phyloP scores from a whole-genome alignment of 1,140 invertebrate species.

The Lepeophtheirus salmonis region DNA sequence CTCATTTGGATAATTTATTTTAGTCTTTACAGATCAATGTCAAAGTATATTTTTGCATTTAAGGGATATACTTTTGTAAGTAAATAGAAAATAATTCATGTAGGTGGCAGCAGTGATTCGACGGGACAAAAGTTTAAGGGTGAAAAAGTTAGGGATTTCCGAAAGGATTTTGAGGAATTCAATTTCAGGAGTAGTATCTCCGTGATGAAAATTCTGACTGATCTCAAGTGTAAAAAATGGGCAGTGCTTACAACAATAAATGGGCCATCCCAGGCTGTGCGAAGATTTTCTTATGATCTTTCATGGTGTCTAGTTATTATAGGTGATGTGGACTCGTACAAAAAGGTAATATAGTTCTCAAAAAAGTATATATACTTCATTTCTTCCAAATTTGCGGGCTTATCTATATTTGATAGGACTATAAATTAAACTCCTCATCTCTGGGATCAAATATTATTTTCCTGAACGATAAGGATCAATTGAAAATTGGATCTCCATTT shows the following conservation, averaged over 20 bases:
- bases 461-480: conserved; percentile 15
- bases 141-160: background rate
- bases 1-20: too few relatives aligned
- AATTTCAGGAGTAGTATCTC: background rate
- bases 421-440: background rate
- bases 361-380: too few relatives aligned
- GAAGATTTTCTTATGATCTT: background rate
- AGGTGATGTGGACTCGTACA: background rate
- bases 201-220: background rate
- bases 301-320: background rate
- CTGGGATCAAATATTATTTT: conserved; percentile 6
- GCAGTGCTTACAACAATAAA: background rate
- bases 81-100: too few relatives aligned
- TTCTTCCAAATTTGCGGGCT: too few relatives aligned
- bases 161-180: background rate
- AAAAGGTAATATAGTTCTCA: background rate
- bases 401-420: background rate
- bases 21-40: too few relatives aligned
- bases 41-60: too few relatives aligned
- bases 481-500: conserved; percentile 3
- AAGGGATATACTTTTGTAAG: too few relatives aligned
- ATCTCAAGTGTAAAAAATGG: background rate
- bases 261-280: background rate
- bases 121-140: background rate
- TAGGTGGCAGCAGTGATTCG: too few relatives aligned